Percentiles rank a stretch among this genome's conserved stretches.
Conservation (phyloP, 2,888 invertebrate genomes). For the Polietes domitor region DNA sequence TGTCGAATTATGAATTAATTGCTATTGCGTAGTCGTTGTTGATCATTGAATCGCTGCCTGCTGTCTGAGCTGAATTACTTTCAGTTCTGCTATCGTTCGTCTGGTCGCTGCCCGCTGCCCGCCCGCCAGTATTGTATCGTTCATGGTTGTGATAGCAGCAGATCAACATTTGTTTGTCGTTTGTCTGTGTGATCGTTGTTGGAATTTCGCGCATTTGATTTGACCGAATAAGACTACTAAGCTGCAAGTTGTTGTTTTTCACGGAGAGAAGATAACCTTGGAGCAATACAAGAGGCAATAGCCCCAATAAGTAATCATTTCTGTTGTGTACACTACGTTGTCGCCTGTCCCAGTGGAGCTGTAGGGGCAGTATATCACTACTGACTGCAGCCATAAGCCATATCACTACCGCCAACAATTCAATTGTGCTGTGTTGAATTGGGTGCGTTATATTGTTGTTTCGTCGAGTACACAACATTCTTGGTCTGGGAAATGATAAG, state of each 20-base stretch:
- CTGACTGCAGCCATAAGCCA: constrained; percentile 22
- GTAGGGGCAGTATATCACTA: neutral
- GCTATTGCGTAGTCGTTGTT: constrained; percentile 26
- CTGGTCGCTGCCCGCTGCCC: no score
- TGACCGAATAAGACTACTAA: constrained; percentile 9
- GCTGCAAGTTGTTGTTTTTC: constrained; percentile 23
- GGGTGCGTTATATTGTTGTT: neutral
- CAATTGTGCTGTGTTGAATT: constrained; percentile 24
- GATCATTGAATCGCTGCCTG: neutral
- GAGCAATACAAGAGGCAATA: constrained; percentile 35
- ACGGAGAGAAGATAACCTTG: constrained; percentile 68
- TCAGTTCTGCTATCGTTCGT: constrained; percentile 18
- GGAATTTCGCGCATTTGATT: constrained; percentile 50
- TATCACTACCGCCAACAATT: constrained; percentile 4
- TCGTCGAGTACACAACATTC: constrained; percentile 34
- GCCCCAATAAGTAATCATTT: constrained; percentile 37
- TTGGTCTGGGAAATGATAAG: constrained; percentile 49
- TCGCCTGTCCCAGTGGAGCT: constrained; percentile 4
- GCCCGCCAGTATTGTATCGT: constrained; percentile 15
- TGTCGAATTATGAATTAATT: constrained; percentile 58
- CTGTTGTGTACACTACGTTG: constrained; percentile 11
- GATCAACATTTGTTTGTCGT: no score
- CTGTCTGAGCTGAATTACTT: constrained; percentile 33
- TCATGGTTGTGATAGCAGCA: neutral
- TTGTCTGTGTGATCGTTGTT: constrained; percentile 16